phyloP scores from a whole-genome alignment of 2,797 vertebrate species.

The Avahi laniger region DNA sequence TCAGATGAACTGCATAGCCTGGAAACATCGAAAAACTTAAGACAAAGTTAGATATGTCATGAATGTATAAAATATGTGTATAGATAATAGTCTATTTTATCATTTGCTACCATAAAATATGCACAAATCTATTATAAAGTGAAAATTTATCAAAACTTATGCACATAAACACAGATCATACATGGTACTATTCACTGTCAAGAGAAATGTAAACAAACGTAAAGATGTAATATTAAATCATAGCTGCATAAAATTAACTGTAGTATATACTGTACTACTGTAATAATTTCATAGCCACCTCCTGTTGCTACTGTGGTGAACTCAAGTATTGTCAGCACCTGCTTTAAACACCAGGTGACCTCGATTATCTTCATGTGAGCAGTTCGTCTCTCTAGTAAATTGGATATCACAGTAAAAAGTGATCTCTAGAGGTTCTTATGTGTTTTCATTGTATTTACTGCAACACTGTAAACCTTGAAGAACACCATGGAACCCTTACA shows the following conservation, averaged over 20 bases:
- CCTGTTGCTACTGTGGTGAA: not conserved
- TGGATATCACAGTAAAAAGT: not conserved
- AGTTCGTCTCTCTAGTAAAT: not conserved
- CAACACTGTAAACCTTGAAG: not conserved
- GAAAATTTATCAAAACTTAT: not conserved
- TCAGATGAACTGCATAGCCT: not conserved
- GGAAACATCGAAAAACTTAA: not conserved
- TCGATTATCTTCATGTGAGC: not conserved
- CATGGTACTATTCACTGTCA: not conserved
- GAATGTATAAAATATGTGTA: not conserved
- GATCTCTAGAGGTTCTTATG: not conserved
- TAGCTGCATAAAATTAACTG: not conserved
- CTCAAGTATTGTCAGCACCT: not conserved
- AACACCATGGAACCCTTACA: too few species aligned
- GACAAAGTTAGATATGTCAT: not conserved
- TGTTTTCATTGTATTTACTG: not conserved
- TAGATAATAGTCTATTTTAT: not conserved
- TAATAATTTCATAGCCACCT: not conserved
- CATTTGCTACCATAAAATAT: not conserved
- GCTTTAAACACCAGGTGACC: not conserved
- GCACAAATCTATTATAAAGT: not conserved
- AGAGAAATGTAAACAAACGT: not conserved
- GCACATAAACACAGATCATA: not conserved
- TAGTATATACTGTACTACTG: not conserved
- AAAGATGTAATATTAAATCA: not conserved